These are phyloP conservation scores for Phlogophora meticulosa DNA, from an alignment of 2,888 invertebrate genomes.

Conservation along the genomic window DNA sequence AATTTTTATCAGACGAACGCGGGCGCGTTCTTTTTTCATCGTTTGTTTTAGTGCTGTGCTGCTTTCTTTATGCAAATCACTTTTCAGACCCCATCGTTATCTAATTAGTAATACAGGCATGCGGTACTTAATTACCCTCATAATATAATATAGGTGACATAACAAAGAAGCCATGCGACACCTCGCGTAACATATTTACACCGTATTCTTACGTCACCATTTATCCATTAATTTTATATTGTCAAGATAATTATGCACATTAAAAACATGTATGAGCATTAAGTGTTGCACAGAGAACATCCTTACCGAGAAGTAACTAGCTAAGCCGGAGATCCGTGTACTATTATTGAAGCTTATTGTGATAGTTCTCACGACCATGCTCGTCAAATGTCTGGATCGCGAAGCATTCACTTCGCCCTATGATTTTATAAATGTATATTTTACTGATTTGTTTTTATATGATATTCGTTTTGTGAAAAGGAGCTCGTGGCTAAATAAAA, in stretches of 20 bases:
- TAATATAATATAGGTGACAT: constrained; percentile 9
- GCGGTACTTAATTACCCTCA: not conserved
- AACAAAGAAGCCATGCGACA: constrained; percentile 3
- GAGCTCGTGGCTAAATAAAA: too few species aligned
- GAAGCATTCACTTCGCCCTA: constrained; percentile 5
- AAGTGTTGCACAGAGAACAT: constrained; percentile 45
- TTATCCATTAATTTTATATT: constrained; percentile 47
- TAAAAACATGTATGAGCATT: constrained; percentile 51
- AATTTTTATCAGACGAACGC: not conserved
- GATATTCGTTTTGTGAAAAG: not conserved
- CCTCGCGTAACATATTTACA: constrained; percentile 20
- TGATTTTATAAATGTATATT: constrained; percentile 8
- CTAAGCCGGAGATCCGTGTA: constrained; percentile 70
- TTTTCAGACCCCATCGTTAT: not conserved
- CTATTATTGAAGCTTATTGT: constrained; percentile 35
- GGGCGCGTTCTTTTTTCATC: not conserved
- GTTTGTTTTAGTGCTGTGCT: not conserved
- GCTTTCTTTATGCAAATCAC: not conserved
- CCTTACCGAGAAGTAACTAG: constrained; percentile 55
- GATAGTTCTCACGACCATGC: constrained; percentile 37
- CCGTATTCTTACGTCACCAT: constrained; percentile 37
- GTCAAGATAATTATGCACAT: constrained; percentile 44
- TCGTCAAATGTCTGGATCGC: constrained; percentile 27
- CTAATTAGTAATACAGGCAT: not conserved
- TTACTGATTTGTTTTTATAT: constrained; percentile 5